A percentile compares a stretch with the other conserved stretches of the same genome.
Conservation (phyloP, 1,140 invertebrate genomes). For the Lepidurus couesii region DNA sequence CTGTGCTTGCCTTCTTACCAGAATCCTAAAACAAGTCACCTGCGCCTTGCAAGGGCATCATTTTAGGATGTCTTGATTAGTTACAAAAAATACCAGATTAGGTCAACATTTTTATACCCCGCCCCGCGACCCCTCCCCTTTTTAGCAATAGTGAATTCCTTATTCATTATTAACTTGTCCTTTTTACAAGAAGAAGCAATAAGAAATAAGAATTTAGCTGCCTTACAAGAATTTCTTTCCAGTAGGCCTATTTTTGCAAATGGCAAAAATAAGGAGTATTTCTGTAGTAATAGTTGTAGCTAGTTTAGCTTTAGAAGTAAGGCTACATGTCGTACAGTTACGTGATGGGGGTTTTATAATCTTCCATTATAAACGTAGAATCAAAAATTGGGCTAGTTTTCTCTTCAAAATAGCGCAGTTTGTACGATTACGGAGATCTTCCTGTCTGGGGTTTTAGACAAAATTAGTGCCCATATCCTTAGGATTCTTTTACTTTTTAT, state of each 20-base stretch:
- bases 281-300: too few species aligned
- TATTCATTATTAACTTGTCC: not conserved
- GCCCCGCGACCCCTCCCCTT: not conserved
- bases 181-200: not conserved
- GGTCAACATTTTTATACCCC: not conserved
- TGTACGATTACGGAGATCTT: not conserved
- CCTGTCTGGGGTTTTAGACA: not conserved
- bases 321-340: not conserved
- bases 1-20: conserved; percentile 18
- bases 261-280: too few species aligned
- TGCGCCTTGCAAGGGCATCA: conserved; percentile 2
- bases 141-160: not conserved
- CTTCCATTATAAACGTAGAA: not conserved
- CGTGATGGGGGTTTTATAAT: not conserved
- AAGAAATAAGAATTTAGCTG: not conserved
- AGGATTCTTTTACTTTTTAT: not conserved
- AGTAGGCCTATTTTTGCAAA: too few species aligned
- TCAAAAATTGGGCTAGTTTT: not conserved
- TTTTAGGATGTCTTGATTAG: conserved; percentile 12
- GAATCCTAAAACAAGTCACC: conserved; percentile 22
- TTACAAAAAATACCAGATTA: not conserved
- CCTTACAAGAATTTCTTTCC: not conserved
- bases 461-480: not conserved
- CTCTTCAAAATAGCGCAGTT: not conserved
- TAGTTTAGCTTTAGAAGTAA: too few species aligned